These are phyloP conservation scores for Thymelicus sylvestris DNA, from an alignment of 2,888 invertebrate genomes.

Conservation along the genomic window DNA sequence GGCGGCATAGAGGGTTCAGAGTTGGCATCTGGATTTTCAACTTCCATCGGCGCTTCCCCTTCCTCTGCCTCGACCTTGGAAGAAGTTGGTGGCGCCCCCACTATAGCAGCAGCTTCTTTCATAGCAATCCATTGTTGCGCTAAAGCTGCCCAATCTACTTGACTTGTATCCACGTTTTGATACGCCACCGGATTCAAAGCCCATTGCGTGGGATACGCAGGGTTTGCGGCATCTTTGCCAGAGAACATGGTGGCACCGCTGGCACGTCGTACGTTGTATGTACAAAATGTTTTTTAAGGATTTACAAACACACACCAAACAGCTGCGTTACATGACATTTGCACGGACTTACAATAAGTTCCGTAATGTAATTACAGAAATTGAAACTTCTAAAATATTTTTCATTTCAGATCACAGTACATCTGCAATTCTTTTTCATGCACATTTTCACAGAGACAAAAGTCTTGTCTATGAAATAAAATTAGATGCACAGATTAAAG, in stretches of 20 bases:
- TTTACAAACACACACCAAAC: conserved; percentile 38
- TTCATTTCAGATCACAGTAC: conserved; percentile 14
- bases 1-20: conserved; percentile 63
- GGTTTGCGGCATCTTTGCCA: conserved; percentile 86
- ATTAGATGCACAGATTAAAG: not conserved
- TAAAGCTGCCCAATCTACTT: conserved; percentile 98
- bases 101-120: conserved; percentile 90
- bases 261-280: conserved; percentile 35
- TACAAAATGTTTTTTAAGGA: conserved; percentile 37
- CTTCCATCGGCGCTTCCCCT: conserved; percentile 95
- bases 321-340: conserved; percentile 40
- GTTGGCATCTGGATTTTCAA: conserved; percentile 88
- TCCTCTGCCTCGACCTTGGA: conserved; percentile 84
- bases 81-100: conserved; percentile 79
- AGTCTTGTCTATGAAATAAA: not conserved
- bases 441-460: conserved; percentile 27
- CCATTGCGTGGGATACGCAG: conserved; percentile 90
- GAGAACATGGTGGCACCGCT: conserved; percentile 80
- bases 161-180: conserved; percentile 92
- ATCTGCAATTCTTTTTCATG: conserved; percentile 1
- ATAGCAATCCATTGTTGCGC: conserved; percentile 99
- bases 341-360: conserved; percentile 35
- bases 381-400: not conserved
- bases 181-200: conserved; percentile 92
- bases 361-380: conserved; percentile 17